These are phyloP conservation scores for Neogale vison DNA, from an alignment of 2,113 vertebrate species.

Conservation along the genomic window DNA sequence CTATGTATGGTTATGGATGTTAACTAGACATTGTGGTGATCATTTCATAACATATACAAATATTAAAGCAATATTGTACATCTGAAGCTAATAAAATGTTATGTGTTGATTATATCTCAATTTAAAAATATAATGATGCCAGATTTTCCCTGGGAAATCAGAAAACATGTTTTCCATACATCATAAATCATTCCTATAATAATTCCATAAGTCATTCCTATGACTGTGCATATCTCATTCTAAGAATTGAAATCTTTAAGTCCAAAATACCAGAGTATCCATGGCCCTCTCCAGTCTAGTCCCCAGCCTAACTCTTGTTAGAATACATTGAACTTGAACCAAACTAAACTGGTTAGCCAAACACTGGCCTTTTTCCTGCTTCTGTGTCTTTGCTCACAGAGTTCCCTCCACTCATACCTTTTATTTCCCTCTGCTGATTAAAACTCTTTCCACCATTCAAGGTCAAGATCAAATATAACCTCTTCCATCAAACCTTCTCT, in stretches of 20 bases:
- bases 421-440: neutral
- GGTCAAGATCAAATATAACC: neutral
- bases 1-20: neutral
- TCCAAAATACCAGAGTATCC: neutral
- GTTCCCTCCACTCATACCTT: neutral
- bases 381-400: neutral
- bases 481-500: neutral
- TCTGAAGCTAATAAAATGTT: neutral
- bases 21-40: neutral
- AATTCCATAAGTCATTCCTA: neutral
- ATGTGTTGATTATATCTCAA: neutral
- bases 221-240: neutral
- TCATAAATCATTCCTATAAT: neutral
- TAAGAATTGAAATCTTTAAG: slow-evolving; percentile 29
- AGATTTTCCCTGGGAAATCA: neutral
- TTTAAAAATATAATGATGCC: neutral
- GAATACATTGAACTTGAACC: neutral
- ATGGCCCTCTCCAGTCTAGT: neutral
- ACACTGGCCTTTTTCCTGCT: neutral
- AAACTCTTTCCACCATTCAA: slow-evolving; percentile 11
- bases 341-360: neutral
- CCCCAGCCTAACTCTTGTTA: neutral
- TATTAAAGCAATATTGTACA: neutral
- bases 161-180: neutral
- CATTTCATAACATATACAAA: neutral